Evolutionary conservation across 2,113 vertebrate genomes (phyloP), one percentile per base, ranked within the genome.

Genomic region (Phalacrocorax aristotelis): DNA sequence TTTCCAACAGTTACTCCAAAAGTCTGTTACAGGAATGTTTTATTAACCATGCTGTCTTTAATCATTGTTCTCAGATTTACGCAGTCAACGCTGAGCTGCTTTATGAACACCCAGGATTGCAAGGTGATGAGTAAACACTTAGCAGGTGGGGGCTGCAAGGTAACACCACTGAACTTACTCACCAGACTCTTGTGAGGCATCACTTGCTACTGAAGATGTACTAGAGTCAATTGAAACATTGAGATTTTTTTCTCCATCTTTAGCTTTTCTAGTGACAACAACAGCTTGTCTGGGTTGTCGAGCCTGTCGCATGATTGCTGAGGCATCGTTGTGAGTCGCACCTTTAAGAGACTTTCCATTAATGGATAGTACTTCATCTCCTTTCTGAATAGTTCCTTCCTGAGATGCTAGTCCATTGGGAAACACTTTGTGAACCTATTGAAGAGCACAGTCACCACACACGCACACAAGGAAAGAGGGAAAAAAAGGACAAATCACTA

Each of bases 301-400:
- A 15, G 99, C 98, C 71, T 99, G 99, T 12, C 99, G 98, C 78
- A 99, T 90, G 66, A 98, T 98, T 5, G 98, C 97, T 26, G 99
- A 98, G 64, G 99, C 99, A 0, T 99, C 98, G 0, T 49, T 96
- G 87, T 99, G 99, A 1, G 98, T 99, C 4, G 98, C 95, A 1
- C 98, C 98, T 81, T 98, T 99, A 44, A 99, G 98, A 2, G 98
- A 99, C 90, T 99, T 99, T 19, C 99, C 99, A 3, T 99, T 99
- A 92, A 99, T 99, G 21, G 99, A 99, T 74, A 99, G 93, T 7
- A 99, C 98, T 96, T 99, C 98, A 4, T 99, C 99, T 68, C 99
- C 99, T 97, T 99, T 99, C 97, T 99, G 98, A 46, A 99, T 99
- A 20, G 99, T 99, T 42, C 99, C 99, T 95, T 99, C 99, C 95